phyloP scores from a whole-genome alignment of 2,113 vertebrate genomes.

The Python bivittatus region DNA sequence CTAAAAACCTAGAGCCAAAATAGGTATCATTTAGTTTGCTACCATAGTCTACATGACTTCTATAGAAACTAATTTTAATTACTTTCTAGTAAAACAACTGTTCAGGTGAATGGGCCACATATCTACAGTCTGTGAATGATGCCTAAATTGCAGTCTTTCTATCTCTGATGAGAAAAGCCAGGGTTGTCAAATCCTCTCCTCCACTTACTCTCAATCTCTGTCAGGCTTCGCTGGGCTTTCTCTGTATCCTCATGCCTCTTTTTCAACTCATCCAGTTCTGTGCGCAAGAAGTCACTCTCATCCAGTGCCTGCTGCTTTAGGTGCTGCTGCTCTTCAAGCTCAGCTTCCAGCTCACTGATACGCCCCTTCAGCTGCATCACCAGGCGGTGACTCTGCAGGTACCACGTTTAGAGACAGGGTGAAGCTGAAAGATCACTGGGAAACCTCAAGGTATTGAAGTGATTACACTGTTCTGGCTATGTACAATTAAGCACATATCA shows the following conservation, averaged over 20 bases:
- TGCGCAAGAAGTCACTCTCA: slow-evolving; percentile 89
- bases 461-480: neutral
- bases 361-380: slow-evolving; percentile 85
- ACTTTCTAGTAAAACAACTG: neutral
- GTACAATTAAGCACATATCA: too few species aligned
- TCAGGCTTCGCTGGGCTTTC: slow-evolving; percentile 93
- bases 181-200: too few species aligned
- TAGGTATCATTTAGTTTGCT: neutral
- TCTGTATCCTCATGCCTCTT: slow-evolving; percentile 88
- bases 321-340: slow-evolving; percentile 92
- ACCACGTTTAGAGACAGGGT: rapidly evolving
- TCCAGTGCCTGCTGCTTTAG: slow-evolving; percentile 88
- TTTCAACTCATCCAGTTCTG: slow-evolving; percentile 91
- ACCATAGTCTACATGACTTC: neutral
- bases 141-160: neutral
- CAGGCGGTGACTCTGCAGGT: slow-evolving; percentile 78
- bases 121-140: neutral
- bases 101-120: neutral
- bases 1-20: neutral
- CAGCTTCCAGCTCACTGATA: slow-evolving; percentile 89
- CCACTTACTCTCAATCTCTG: slow-evolving; percentile 91
- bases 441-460: neutral
- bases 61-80: neutral
- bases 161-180: neutral
- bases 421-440: neutral